Evolutionary conservation across 2,888 invertebrate genomes (phyloP).

Genomic region (Trilocha varians): DNA sequence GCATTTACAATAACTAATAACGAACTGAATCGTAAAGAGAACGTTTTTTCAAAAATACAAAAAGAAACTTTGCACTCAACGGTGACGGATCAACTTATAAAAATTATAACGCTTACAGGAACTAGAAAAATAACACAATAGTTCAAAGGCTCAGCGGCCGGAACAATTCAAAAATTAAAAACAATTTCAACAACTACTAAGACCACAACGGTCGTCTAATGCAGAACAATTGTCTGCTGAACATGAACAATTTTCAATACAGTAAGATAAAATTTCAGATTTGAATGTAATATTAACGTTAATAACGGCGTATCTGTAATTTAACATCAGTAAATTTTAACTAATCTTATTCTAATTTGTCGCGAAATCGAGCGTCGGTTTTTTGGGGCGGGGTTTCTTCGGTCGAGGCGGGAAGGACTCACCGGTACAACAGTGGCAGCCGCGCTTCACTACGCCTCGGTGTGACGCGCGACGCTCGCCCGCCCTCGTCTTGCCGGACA

Average conservation of each 20-base stretch:
- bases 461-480: slow-evolving; percentile 54
- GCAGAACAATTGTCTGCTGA: too few species aligned
- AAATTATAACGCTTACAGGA: slow-evolving; percentile 7
- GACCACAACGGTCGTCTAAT: too few species aligned
- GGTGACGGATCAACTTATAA: slow-evolving; percentile 10
- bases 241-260: too few species aligned
- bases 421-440: slow-evolving; percentile 76
- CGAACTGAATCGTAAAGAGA: slow-evolving; percentile 14
- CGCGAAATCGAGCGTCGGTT: slow-evolving; percentile 39
- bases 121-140: background rate
- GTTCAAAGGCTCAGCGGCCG: background rate
- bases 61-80: slow-evolving; percentile 12
- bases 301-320: too few species aligned
- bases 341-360: slow-evolving; percentile 15
- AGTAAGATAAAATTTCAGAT: too few species aligned
- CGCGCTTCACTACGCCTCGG: slow-evolving; percentile 74
- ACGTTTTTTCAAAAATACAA: slow-evolving; percentile 30
- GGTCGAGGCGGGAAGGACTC: slow-evolving; percentile 67
- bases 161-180: too few species aligned
- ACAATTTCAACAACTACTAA: too few species aligned
- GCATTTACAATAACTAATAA: slow-evolving; percentile 39
- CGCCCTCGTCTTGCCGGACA: slow-evolving; percentile 49
- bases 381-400: slow-evolving; percentile 50
- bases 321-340: too few species aligned
- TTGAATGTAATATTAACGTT: too few species aligned